Evolutionary conservation across 2,888 invertebrate genomes (phyloP).

Genomic region (Alentia gelatinosa): DNA sequence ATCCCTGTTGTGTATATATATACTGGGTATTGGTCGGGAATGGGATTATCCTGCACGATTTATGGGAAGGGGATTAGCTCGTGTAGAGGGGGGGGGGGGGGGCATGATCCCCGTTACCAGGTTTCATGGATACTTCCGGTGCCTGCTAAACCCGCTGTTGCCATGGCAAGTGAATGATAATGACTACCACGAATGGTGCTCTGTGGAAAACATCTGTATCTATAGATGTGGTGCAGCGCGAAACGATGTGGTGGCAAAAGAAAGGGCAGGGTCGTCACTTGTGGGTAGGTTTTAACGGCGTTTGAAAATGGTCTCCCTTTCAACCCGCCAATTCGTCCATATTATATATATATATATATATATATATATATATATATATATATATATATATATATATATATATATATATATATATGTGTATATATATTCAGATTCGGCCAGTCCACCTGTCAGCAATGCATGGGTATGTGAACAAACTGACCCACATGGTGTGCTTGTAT

Average conservation of each 20-base stretch:
- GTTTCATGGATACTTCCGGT: neutral
- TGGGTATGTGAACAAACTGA: no score
- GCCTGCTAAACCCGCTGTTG: neutral
- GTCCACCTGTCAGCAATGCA: no score
- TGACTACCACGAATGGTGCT: neutral
- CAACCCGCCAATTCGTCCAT: no score
- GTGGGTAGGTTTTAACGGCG: no score
- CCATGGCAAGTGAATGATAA: slow-evolving; percentile 1
- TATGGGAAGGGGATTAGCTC: neutral
- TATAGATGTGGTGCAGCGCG: no score
- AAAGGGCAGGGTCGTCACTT: no score
- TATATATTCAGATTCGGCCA: neutral
- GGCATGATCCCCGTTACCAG: neutral
- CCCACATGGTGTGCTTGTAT: no score
- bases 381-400: slow-evolving; percentile 35
- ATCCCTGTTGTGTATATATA: no score
- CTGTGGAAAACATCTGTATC: no score
- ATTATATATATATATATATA: slow-evolving; percentile 20
- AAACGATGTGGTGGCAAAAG: no score
- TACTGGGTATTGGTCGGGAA: no score
- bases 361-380: slow-evolving; percentile 32
- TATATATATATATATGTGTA: neutral
- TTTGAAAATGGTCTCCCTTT: no score
- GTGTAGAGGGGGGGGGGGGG: neutral
- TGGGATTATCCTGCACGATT: neutral